Evolutionary conservation across 2,888 invertebrate species (phyloP).

Genomic region (Chaitophorus viminalis): DNA sequence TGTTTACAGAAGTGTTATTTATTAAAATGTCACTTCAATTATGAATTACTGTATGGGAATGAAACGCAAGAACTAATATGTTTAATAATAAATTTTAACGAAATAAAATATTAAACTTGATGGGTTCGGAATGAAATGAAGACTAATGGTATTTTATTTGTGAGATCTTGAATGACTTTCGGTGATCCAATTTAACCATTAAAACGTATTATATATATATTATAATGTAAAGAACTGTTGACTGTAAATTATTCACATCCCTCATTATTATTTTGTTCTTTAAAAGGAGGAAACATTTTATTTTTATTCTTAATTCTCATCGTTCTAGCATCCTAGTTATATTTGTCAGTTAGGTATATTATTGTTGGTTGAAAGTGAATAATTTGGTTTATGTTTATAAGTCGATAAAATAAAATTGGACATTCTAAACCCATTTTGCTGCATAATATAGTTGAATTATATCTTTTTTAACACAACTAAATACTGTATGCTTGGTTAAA

Average conservation of each 20-base stretch:
- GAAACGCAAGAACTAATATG: not conserved
- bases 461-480: too few species aligned
- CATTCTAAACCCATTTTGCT: too few species aligned
- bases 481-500: too few species aligned
- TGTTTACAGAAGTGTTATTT: slow-evolving; percentile 18
- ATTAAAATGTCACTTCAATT: slow-evolving; percentile 50
- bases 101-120: slow-evolving; percentile 30
- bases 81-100: slow-evolving; percentile 12
- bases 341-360: too few species aligned
- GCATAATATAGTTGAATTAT: too few species aligned
- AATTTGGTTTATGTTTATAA: too few species aligned
- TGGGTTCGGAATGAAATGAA: not conserved
- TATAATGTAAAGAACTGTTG: not conserved
- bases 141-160: slow-evolving; percentile 23
- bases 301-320: too few species aligned
- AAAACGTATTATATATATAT: not conserved
- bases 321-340: too few species aligned
- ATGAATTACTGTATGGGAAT: not conserved
- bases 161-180: slow-evolving; percentile 1
- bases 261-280: too few species aligned
- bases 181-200: not conserved
- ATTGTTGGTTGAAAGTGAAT: too few species aligned
- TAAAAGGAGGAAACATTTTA: too few species aligned
- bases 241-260: not conserved
- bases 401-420: too few species aligned